These are phyloP conservation scores for Tokudaia muenninki DNA, from an alignment of 2,797 vertebrate genomes.

Conservation along the genomic window DNA sequence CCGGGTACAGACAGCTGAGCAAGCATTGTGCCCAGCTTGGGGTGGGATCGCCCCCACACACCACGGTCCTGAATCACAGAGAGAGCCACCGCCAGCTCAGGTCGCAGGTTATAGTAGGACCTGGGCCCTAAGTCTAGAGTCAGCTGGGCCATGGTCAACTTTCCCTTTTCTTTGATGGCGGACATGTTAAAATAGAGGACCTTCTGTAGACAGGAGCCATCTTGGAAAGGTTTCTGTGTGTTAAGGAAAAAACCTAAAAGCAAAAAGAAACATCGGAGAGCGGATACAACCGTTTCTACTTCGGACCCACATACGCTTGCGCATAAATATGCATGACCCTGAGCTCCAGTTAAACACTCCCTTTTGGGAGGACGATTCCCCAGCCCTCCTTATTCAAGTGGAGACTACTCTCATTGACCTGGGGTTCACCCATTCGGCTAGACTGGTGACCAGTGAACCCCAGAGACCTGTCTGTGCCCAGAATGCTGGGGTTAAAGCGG, in stretches of 20 bases:
- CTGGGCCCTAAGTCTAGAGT: conserved; percentile 78
- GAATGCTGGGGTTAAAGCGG: not conserved
- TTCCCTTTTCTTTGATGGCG: conserved; percentile 62
- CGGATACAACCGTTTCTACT: not conserved
- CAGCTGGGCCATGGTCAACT: conserved; percentile 78
- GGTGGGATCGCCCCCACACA: not conserved
- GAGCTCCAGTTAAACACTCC: not conserved
- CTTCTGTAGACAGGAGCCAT: conserved; percentile 71
- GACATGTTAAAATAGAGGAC: conserved; percentile 82
- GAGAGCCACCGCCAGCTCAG: conserved; percentile 68
- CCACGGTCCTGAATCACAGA: conserved; percentile 44
- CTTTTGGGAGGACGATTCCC: not conserved
- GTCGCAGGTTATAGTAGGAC: conserved; percentile 69
- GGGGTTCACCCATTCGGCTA: not conserved
- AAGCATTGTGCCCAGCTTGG: conserved; percentile 43
- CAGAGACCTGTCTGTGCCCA: not conserved
- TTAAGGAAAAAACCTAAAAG: conserved; percentile 69
- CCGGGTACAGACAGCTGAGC: conserved; percentile 54
- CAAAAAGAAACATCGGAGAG: not conserved
- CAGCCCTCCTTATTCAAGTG: not conserved
- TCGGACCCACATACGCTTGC: not conserved
- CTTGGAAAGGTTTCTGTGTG: not conserved
- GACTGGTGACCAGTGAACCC: not conserved
- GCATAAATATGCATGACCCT: not conserved
- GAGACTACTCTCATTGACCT: not conserved